Evolutionary conservation across 2,888 invertebrate species (phyloP), one percentile per base, ranked within the genome.

Genomic region (Meliscaeva auricollis): DNA sequence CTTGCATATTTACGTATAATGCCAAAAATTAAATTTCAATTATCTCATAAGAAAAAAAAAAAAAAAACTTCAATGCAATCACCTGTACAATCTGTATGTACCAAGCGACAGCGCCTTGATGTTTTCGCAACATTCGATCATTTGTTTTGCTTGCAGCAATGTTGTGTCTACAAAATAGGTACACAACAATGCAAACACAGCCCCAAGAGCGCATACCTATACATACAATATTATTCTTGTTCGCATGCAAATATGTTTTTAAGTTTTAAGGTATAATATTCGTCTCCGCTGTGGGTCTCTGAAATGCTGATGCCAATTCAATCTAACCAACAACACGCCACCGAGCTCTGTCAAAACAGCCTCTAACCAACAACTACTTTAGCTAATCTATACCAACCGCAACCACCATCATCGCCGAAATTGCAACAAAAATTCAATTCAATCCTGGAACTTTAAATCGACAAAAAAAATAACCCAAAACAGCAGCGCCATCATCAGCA

Each of bases 91-190:
- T 81, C 80, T 80, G 48, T n/a, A 13, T 4, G 15, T 30, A 54
- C 15, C 11, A 26, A 50, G 46, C 35, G 72, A 46, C 62, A 66
- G 66, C 66, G 48, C 66, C 81, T 76, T 85, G 76, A 85, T 81
- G 68, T 85, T 85, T 85, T 85, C 85, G 85, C 81, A 85, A 85
- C 81, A 64, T 56, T 81, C 62, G 68, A 85, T 81, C 85, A 81
- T 77, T 85, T 85, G 85, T 85, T 81, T 44, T 20, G 26, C 20
- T 66, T 7, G 22, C n/a, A 50, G 22, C 38, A 11, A 6, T 22
- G 17, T 50, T 50, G 48, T 50, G 8, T 50, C 20, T 20, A 66
- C 48, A 66, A 66, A 66, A 50, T 66, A 50, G 50, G 13, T 50
- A 70, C 62, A 62, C 44, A 46, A 62, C 30, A 30, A 70, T 69